Conservation (phyloP, 2,797 vertebrate species). For the Poeciliopsis gracilis region DNA sequence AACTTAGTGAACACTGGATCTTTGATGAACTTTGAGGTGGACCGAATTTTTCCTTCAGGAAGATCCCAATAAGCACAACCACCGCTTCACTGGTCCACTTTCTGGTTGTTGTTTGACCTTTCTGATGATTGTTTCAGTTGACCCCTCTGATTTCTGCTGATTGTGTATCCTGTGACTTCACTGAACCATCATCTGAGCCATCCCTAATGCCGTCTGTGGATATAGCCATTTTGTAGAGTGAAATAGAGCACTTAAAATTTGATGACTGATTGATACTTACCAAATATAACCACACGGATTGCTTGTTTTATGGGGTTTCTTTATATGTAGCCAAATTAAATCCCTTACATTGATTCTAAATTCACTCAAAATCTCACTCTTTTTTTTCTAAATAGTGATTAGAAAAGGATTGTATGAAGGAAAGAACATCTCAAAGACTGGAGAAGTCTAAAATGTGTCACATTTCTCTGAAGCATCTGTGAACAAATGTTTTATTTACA, state of each 20-base stretch:
- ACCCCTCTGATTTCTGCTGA: slow-evolving; percentile 43
- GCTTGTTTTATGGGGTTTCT: slow-evolving; percentile 51
- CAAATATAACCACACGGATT: slow-evolving; percentile 42
- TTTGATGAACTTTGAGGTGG: slow-evolving; percentile 21
- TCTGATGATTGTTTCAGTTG: slow-evolving; percentile 47
- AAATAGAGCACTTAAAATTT: slow-evolving; percentile 69
- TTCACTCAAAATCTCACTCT: slow-evolving; percentile 17
- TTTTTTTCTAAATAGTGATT: slow-evolving; percentile 21
- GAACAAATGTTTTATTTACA: slow-evolving; percentile 27
- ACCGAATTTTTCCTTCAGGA: slow-evolving; percentile 40
- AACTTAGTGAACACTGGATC: slow-evolving; percentile 47
- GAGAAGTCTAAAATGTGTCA: slow-evolving; percentile 12
- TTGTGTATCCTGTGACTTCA: slow-evolving; percentile 53
- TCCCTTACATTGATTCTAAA: slow-evolving; percentile 22
- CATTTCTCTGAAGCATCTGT: slow-evolving; percentile 1
- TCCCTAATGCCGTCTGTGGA: slow-evolving; percentile 70
- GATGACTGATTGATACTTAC: slow-evolving; percentile 35
- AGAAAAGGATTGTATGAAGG: slow-evolving; percentile 28
- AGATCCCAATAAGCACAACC: slow-evolving; percentile 74
- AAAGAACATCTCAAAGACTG: slow-evolving; percentile 22
- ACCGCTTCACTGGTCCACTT: slow-evolving; percentile 44
- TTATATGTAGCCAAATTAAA: slow-evolving; percentile 35
- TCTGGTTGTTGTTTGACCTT: slow-evolving; percentile 47
- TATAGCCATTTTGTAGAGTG: slow-evolving; percentile 76
- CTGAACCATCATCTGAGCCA: slow-evolving; percentile 67